Conservation (phyloP, 2,888 invertebrate species). For the Hymenopus coronatus region DNA sequence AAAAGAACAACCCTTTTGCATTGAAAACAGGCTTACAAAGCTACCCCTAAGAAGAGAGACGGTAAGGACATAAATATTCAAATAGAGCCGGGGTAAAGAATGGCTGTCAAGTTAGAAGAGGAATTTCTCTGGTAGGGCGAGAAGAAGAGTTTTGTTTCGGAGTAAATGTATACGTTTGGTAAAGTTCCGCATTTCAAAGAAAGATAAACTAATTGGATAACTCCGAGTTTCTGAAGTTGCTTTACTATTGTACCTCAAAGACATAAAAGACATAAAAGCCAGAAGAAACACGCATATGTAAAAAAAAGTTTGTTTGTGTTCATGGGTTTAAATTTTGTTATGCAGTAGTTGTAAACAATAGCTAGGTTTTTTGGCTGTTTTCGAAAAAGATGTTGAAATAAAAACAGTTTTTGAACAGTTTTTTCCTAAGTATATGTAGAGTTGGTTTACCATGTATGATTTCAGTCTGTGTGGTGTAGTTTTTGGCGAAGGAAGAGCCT, state of each 20-base stretch:
- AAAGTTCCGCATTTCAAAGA: neutral
- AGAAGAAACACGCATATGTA: neutral
- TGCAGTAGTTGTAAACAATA: neutral
- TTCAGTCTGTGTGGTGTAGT: neutral
- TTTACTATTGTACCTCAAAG: neutral
- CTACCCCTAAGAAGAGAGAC: neutral
- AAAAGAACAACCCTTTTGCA: neutral
- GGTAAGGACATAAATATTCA: neutral
- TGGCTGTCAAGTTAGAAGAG: neutral
- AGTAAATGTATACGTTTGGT: neutral
- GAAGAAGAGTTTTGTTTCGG: neutral
- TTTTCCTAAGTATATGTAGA: neutral
- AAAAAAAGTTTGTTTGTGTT: neutral
- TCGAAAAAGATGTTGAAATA: neutral
- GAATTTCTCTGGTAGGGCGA: neutral
- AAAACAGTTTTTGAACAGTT: neutral
- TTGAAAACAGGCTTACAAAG: neutral
- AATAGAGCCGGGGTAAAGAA: neutral
- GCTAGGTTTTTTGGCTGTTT: neutral
- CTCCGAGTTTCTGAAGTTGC: neutral
- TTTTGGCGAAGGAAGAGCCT: neutral
- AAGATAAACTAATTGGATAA: neutral
- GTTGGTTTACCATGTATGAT: neutral
- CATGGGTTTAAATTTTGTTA: neutral
- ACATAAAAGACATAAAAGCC: neutral